Evolutionary conservation across 1,140 invertebrate species (phyloP), one percentile per base, ranked within the genome.

Genomic region (Onthophagus taurus): DNA sequence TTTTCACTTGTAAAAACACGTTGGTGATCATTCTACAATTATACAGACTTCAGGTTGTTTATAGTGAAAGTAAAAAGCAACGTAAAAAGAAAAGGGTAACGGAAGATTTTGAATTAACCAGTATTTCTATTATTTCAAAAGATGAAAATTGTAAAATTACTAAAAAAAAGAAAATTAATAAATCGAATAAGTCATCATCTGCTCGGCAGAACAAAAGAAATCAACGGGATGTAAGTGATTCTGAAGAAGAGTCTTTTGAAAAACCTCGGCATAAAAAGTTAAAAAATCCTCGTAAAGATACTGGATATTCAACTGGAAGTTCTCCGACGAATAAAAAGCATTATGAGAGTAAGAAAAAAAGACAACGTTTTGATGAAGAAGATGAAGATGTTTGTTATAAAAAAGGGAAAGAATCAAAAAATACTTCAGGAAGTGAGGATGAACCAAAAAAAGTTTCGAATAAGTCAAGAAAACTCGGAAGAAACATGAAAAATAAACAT

Each of bases 1-100:
- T 93, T 64, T 92, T 94, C 64, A 92, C 89, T 49, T 89, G 86
- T 63, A 86, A 90, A 59, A 90, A 90, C 54, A 86, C 83, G 2
- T 67, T 90, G 53, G 89, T 92, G 4, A 92, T 92, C 47, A 60
- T 89, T 2, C 66, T 93, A 0, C 85, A 92, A 56, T 69, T 91
- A 26, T 92, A 92, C 54, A 67, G 89, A 12, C 68, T 91, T 0
- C 81, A 88, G 52, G 86, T 92, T 0, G 78, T 91, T 0, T 81
- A 89, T 49, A 61, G 73, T 38, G 76, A 79, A 55, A 75, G 72
- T 55, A 76, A 71, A 59, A 73, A 72, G 49, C 66, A 63, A 38
- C 29, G 46, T 66, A 68, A 36, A 57, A 65, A 31, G 54, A 12
- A 12, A 41, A n/a, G n/a, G n/a, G n/a, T n/a, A n/a, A 20, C 4